Percentiles rank a stretch among this genome's conserved stretches.
Conservation (phyloP, 2,113 vertebrate species). For the Oryzias woworae region DNA sequence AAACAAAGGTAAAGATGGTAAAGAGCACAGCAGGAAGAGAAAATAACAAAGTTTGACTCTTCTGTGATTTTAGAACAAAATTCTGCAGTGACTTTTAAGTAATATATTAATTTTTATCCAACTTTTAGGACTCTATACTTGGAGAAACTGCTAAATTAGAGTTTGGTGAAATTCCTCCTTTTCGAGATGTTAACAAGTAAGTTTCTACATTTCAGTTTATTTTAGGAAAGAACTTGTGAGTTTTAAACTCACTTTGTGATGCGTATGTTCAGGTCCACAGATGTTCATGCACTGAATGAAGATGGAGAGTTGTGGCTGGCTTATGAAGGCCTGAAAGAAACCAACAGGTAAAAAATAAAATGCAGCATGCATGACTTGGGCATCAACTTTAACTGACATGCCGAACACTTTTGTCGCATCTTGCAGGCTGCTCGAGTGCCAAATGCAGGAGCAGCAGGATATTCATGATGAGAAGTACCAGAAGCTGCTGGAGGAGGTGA, state of each 20-base stretch:
- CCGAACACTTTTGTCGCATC: constrained; percentile 54
- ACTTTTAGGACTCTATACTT: constrained; percentile 54
- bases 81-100: too few species aligned
- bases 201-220: neutral
- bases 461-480: constrained; percentile 80
- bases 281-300: constrained; percentile 89
- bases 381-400: too few species aligned
- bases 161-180: constrained; percentile 48
- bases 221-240: neutral
- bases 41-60: too few species aligned
- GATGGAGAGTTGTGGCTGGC: constrained; percentile 97
- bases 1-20: too few species aligned
- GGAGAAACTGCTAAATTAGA: constrained; percentile 57
- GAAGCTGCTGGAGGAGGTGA: constrained; percentile 83
- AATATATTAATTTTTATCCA: neutral
- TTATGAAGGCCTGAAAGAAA: constrained; percentile 96
- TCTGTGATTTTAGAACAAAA: too few species aligned
- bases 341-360: constrained; percentile 85
- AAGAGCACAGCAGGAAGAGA: too few species aligned
- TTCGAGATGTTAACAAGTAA: constrained; percentile 56
- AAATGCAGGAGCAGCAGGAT: constrained; percentile 86
- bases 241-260: constrained; percentile 9
- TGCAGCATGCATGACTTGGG: too few species aligned
- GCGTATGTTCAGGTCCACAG: constrained; percentile 77
- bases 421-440: constrained; percentile 86